These are phyloP conservation scores for Dipus sagitta DNA, from an alignment of 2,797 vertebrate genomes.

Conservation along the genomic window DNA sequence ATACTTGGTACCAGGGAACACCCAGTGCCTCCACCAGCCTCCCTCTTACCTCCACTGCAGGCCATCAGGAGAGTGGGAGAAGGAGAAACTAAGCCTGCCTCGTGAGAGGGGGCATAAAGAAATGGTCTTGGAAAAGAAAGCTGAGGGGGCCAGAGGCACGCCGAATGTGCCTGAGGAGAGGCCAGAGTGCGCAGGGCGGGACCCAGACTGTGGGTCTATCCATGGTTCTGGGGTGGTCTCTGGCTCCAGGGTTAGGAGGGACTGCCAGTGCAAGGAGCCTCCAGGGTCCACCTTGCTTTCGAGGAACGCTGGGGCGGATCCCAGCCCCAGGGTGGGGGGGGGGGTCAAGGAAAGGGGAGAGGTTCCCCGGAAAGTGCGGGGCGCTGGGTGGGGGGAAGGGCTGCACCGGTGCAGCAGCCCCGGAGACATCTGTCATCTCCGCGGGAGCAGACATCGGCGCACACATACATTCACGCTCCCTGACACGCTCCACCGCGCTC, in stretches of 20 bases:
- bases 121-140: neutral
- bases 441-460: neutral
- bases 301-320: slow-evolving; percentile 76
- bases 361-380: neutral
- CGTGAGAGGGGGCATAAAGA: neutral
- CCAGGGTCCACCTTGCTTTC: slow-evolving; percentile 87
- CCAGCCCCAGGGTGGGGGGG: neutral
- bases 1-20: neutral
- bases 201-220: neutral
- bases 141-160: neutral
- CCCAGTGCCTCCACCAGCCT: neutral
- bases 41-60: slow-evolving; percentile 63
- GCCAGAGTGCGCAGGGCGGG: neutral
- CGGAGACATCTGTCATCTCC: slow-evolving; percentile 4
- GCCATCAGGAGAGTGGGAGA: neutral
- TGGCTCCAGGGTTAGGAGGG: slow-evolving; percentile 86
- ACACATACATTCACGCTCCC: neutral
- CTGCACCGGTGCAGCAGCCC: neutral
- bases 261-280: slow-evolving; percentile 83
- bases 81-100: neutral
- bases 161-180: neutral
- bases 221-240: neutral
- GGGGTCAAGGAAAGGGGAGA: neutral
- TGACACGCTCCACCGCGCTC: neutral
- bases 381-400: neutral